Base-by-base conservation (phyloP, 2,113 vertebrate species). In the Sorex araneus region DNA sequence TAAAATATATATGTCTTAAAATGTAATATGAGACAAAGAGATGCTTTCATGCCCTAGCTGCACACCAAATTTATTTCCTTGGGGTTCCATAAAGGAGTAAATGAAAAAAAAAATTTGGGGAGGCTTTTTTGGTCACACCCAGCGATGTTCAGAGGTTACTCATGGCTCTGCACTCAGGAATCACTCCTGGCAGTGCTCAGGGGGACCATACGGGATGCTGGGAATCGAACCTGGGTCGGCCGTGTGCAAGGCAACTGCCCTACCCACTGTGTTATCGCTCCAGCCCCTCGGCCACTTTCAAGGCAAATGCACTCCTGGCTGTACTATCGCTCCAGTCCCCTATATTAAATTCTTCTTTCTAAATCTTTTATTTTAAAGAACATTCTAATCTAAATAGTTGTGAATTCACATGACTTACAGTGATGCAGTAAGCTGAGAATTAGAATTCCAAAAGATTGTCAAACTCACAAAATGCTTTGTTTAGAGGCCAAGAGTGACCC, bases 381-480 rank as follows among this genome's bases (percentile, higher is more conserved):
- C 70, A 89, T 43, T 70, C 28, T 64, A 83, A 21, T 70, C n/a
- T 11, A 34, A 34, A 75, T 40, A 78, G 57, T 19, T 95, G 27
- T 84, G 67, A 83, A 70, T 64, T 92, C 66, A 82, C 28, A 94
- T 60, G 66, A 89, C 50, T 74, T 82, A 92, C 21, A 83, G 13
- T 43, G 73, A 79, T 69, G 19, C 6, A 82, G 80, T 82, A 75
- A 89, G 75, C 10, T 78, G 50, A 76, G 73, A 84, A 76, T 95
- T 40, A 86, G 66, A 96, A 93, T 79, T 47, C 40, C 80, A 91
- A 78, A 89, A 93, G 81, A 67, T 36, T 80, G n/a, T 57, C 87
- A 78, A 93, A 79, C 60, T 88, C 66, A 64, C 13, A 27, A 91
- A 87, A 78, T n/a, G 47, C 45, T 84, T 93, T 40, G 88, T 75